Evolutionary conservation across 2,113 vertebrate genomes (phyloP), one percentile per base, ranked within the genome.

Genomic region (Erpornis zantholeuca): DNA sequence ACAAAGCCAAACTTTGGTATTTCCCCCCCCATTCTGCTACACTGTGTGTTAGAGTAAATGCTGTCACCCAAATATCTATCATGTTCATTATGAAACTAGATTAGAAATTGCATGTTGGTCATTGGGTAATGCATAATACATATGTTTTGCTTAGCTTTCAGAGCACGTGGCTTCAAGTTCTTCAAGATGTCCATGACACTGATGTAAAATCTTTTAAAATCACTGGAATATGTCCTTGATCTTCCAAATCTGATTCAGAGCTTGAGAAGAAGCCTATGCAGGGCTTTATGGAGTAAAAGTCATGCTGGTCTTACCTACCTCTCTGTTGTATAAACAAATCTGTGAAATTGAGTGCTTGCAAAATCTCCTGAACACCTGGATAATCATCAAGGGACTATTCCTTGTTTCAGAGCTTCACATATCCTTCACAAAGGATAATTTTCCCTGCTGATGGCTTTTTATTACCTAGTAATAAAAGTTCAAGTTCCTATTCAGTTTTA

Each of bases 21-120:
- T 53, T 36, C 8, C 2, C 3, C 5, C 20, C 7, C 29, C 0
- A 0, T 73, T 86, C 61, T 81, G 20, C 38, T 42, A 45, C 3
- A 10, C 19, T 78, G 8, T 59, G 31, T 57, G 8, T 49, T 52
- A 28, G 42, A 88, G 72, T 64, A 83, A 86, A 80, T 42, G 17
- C 25, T 80, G 50, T 6, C 21, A 83, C 73, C 25, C 36, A 56
- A n/a, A n/a, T 31, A 24, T 61, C n/a, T 69, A 42, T 17, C n/a
- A 28, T 11, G 36, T 49, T 59, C 10, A 16, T 44, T 76, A 52
- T 18, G n/a, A 80, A 94, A 82, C 40, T 33, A 56, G 50, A 65
- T 72, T 12, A 92, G 29, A 85, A 90, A 68, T 44, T 64, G 15
- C 31, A 20, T 49, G 20, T 49, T 77, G 36, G 11, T 73, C 57